A percentile compares a stretch with the other conserved stretches of the same genome.
These are phyloP conservation scores for Atrichornis clamosus DNA, from an alignment of 2,113 vertebrate genomes.

Conservation along the genomic window DNA sequence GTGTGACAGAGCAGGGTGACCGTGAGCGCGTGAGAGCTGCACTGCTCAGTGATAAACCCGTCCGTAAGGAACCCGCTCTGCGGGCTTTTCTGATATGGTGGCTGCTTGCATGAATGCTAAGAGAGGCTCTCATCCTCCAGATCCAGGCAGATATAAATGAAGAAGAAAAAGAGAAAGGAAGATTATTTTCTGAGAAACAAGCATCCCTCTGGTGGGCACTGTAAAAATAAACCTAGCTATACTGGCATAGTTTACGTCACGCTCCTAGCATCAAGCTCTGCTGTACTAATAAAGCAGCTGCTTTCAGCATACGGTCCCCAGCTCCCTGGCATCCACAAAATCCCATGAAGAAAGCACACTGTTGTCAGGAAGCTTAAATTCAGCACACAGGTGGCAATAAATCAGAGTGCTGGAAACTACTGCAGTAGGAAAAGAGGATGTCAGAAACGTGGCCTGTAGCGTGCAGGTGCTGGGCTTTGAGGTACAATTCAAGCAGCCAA, in stretches of 20 bases:
- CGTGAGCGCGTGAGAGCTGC: neutral
- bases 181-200: conserved; percentile 2
- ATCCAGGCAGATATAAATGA: conserved; percentile 2
- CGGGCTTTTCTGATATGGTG: neutral
- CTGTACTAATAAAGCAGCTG: neutral
- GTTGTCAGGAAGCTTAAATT: neutral
- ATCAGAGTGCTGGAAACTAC: neutral
- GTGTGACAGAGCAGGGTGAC: neutral
- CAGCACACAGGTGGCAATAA: neutral
- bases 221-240: neutral
- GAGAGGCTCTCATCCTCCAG: neutral
- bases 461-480: neutral
- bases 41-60: neutral
- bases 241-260: neutral
- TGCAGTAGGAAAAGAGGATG: neutral
- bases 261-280: neutral
- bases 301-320: neutral
- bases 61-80: neutral
- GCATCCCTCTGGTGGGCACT: neutral
- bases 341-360: neutral
- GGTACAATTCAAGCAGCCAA: neutral
- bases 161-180: conserved; percentile 22
- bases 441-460: neutral
- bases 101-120: neutral
- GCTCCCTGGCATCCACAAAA: neutral